Conservation (phyloP, 2,888 invertebrate species). For the Horisme vitalbata region DNA sequence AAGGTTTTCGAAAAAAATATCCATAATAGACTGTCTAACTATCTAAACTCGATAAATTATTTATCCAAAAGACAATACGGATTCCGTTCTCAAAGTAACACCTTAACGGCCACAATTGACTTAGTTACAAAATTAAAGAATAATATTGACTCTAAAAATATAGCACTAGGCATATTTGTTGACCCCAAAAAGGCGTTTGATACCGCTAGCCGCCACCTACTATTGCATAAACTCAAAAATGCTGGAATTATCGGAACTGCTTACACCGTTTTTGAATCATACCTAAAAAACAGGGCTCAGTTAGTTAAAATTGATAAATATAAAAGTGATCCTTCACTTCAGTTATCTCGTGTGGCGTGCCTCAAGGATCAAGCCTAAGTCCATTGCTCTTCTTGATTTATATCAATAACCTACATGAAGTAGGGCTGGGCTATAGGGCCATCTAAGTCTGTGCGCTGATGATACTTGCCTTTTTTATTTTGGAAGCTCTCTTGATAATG, state of each 20-base stretch:
- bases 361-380: constrained; percentile 16
- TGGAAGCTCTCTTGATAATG: background rate
- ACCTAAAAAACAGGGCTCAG: background rate
- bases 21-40: no score
- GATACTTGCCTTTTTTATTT: background rate
- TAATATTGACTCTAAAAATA: no score
- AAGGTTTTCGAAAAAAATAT: no score
- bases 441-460: background rate
- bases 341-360: constrained; percentile 4
- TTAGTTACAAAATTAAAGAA: no score
- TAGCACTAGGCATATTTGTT: no score
- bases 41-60: no score
- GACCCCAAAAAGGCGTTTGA: no score
- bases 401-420: constrained; percentile 9
- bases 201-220: no score
- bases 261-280: background rate
- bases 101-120: no score
- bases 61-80: no score
- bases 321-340: background rate
- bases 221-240: no score
- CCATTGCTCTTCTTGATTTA: constrained; percentile 13
- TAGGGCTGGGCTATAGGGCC: background rate
- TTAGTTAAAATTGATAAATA: background rate
- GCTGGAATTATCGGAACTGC: background rate
- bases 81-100: no score